These are phyloP conservation scores for Furnarius figulus DNA, from an alignment of 2,113 vertebrate genomes.

Conservation along the genomic window DNA sequence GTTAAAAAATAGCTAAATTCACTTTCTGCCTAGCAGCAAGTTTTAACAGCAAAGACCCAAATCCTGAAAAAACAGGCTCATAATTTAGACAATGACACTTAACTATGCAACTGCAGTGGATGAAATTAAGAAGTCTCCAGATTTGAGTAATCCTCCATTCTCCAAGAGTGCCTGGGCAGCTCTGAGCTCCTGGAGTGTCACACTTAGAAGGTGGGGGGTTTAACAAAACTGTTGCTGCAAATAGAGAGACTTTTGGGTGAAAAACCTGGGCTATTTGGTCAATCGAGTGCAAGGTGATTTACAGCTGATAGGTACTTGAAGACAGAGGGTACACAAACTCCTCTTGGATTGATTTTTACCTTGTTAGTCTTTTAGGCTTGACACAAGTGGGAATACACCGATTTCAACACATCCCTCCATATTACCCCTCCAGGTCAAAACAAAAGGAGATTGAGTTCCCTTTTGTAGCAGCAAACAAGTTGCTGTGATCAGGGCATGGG, in stretches of 20 bases:
- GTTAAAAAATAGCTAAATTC: conserved; percentile 1
- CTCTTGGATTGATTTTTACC: conserved; percentile 48
- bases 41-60: background rate
- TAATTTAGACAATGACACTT: background rate
- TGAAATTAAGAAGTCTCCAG: background rate
- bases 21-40: conserved; percentile 14
- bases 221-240: background rate
- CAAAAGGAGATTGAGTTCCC: conserved; percentile 51
- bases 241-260: background rate
- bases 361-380: conserved; percentile 59
- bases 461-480: conserved; percentile 36
- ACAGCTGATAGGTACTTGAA: background rate
- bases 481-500: background rate
- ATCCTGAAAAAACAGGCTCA: background rate
- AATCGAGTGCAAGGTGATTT: conserved; percentile 12
- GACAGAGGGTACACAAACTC: background rate
- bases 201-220: background rate
- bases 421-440: conserved; percentile 64
- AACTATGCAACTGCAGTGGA: background rate
- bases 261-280: background rate
- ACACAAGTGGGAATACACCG: conserved; percentile 46
- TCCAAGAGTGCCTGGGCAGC: background rate
- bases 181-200: background rate
- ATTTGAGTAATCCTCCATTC: background rate
- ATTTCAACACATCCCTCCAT: conserved; percentile 20